These are phyloP conservation scores for Sula dactylatra DNA, from an alignment of 2,113 vertebrate genomes.

Conservation along the genomic window DNA sequence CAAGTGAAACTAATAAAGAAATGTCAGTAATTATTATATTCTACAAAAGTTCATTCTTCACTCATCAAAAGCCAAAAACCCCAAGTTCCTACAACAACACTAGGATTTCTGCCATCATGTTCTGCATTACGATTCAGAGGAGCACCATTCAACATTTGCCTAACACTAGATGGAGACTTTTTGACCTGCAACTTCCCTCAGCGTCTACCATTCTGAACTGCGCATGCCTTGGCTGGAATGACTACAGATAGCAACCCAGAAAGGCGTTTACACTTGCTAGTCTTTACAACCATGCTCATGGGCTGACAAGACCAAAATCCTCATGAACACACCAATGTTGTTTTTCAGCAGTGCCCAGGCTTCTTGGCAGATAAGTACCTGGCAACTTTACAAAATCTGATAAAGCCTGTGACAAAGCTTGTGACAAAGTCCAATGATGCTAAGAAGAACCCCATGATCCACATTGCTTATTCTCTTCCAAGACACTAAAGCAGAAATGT, in stretches of 20 bases:
- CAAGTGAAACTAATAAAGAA: neutral
- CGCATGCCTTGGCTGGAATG: neutral
- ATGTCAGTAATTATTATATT: neutral
- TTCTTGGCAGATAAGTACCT: neutral
- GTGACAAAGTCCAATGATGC: neutral
- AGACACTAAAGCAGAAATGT: neutral
- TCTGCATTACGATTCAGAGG: neutral
- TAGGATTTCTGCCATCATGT: rapidly evolving
- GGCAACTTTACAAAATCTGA: neutral
- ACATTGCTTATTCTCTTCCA: neutral
- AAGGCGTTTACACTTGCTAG: neutral
- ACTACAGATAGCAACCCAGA: neutral
- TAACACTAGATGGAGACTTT: neutral
- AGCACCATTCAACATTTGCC: neutral
- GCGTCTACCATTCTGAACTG: neutral
- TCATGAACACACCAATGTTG: neutral
- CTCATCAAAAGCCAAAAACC: neutral
- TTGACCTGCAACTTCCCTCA: neutral
- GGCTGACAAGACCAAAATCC: neutral
- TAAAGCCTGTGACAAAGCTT: neutral
- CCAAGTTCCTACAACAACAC: neutral
- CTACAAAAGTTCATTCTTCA: neutral
- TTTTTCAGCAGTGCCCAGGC: neutral
- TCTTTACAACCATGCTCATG: neutral
- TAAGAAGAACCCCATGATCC: neutral